Conservation (phyloP, 2,888 invertebrate genomes). For the Polietes domitor region DNA sequence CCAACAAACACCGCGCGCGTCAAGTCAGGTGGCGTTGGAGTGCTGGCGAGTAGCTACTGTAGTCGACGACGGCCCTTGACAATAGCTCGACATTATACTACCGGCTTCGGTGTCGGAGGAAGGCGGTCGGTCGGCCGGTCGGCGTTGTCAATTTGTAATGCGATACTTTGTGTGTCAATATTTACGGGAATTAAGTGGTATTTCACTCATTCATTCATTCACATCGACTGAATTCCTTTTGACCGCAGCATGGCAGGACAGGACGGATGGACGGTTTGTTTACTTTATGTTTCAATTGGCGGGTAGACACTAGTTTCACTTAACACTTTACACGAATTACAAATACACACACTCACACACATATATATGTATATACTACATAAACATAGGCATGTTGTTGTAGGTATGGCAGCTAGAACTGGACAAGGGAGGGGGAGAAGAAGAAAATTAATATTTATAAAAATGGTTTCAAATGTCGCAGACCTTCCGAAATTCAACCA, state of each 20-base stretch:
- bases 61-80: background rate
- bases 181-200: slow-evolving; percentile 49
- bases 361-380: no score
- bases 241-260: background rate
- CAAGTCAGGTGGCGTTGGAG: slow-evolving; percentile 24
- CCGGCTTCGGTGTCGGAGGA: background rate
- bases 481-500: slow-evolving; percentile 29
- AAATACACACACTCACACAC: slow-evolving; percentile 3
- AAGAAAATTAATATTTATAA: slow-evolving; percentile 10
- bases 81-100: slow-evolving; percentile 15
- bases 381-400: background rate
- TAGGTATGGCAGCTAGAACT: slow-evolving; percentile 46
- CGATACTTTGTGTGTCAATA: slow-evolving; percentile 51
- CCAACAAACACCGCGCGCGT: background rate
- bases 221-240: slow-evolving; percentile 12
- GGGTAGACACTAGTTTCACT: background rate
- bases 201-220: background rate
- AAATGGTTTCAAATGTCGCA: background rate
- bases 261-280: slow-evolving; percentile 10
- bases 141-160: slow-evolving; percentile 30
- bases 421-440: background rate
- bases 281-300: background rate
- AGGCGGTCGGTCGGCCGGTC: background rate
- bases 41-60: background rate
- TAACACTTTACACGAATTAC: slow-evolving; percentile 18